phyloP scores from a whole-genome alignment of 2,888 invertebrate species.

The Emesis russula region DNA sequence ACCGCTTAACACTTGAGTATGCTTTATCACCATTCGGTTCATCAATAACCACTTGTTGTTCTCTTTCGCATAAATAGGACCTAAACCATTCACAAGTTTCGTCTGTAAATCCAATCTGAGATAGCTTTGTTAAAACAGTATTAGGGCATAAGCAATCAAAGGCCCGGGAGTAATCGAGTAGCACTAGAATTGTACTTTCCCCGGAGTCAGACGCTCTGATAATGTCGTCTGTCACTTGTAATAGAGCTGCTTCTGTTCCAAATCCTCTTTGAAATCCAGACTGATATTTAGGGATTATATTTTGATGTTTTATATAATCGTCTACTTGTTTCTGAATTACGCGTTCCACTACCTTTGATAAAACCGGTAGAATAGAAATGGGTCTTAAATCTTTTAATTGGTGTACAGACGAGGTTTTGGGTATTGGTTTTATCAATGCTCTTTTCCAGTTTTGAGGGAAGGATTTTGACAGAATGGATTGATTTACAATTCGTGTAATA shows the following conservation, averaged over 20 bases:
- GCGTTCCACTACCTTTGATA: background rate
- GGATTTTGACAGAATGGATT: background rate
- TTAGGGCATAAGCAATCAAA: background rate
- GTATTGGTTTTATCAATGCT: slow-evolving; percentile 2
- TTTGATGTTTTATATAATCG: background rate
- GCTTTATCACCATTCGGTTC: background rate
- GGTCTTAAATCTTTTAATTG: slow-evolving; percentile 79
- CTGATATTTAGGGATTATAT: background rate
- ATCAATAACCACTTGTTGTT: slow-evolving; percentile 37
- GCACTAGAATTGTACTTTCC: background rate
- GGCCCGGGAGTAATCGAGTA: background rate
- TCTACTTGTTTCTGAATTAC: background rate
- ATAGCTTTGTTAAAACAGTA: background rate
- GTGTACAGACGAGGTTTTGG: slow-evolving; percentile 74
- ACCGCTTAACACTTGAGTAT: slow-evolving; percentile 8
- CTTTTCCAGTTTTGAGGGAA: background rate
- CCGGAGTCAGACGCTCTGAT: slow-evolving; percentile 1
- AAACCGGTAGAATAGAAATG: slow-evolving; percentile 19
- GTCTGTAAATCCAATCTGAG: slow-evolving; percentile 43
- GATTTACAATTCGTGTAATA: background rate
- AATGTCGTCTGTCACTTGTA: slow-evolving; percentile 61
- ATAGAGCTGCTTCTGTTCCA: slow-evolving; percentile 37
- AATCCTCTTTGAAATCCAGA: background rate
- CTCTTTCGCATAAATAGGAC: slow-evolving; percentile 43
- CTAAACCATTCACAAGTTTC: slow-evolving; percentile 54